phyloP scores from a whole-genome alignment of 2,113 vertebrate genomes.

The Ovibos moschatus region DNA sequence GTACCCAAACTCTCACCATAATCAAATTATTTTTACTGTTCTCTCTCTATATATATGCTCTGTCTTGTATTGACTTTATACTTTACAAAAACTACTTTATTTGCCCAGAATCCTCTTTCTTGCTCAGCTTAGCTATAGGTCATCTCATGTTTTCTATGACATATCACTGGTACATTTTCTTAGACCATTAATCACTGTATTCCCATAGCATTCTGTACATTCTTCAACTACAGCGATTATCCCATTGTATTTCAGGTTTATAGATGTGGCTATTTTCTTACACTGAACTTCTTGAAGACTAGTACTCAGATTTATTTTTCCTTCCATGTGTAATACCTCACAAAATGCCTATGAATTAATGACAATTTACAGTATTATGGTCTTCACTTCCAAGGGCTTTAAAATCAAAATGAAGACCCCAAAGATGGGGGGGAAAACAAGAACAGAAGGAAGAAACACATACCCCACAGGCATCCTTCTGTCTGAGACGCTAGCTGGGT shows the following conservation, averaged over 20 bases:
- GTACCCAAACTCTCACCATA: neutral
- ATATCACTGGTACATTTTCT: neutral
- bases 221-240: neutral
- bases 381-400: neutral
- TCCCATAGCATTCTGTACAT: neutral
- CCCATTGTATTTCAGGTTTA: neutral
- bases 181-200: neutral
- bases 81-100: neutral
- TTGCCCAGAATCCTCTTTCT: neutral
- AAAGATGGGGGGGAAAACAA: neutral
- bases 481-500: neutral
- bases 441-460: neutral
- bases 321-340: neutral
- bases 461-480: neutral
- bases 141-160: neutral
- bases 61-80: neutral
- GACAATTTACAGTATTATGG: neutral
- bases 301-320: neutral
- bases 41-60: neutral
- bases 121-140: neutral
- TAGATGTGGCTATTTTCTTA: neutral
- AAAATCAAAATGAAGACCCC: neutral
- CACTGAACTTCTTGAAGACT: neutral
- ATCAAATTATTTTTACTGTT: neutral
- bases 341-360: neutral